These are phyloP conservation scores for Trichechus manatus DNA, from an alignment of 2,113 vertebrate genomes.

Conservation along the genomic window DNA sequence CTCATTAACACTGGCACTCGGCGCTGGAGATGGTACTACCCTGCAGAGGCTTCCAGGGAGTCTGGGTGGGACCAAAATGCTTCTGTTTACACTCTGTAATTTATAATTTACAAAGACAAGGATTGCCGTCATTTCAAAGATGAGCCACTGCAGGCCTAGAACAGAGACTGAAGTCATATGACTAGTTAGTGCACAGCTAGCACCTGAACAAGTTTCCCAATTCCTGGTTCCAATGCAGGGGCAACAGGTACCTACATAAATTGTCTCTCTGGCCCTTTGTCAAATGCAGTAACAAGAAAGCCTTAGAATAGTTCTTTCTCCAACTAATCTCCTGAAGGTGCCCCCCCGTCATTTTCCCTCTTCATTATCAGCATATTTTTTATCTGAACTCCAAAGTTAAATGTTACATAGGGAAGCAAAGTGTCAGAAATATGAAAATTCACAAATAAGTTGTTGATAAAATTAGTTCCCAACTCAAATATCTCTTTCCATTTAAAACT, in stretches of 20 bases:
- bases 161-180: conserved; percentile 38
- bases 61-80: conserved; percentile 44
- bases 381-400: conserved; percentile 38
- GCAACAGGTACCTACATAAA: not conserved
- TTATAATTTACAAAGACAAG: conserved; percentile 62
- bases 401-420: conserved; percentile 24
- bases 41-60: conserved; percentile 46
- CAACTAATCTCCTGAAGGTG: not conserved
- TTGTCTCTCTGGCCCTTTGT: not conserved
- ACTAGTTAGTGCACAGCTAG: not conserved
- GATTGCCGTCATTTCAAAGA: conserved; percentile 41
- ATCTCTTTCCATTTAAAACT: conserved; percentile 39
- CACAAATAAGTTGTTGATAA: conserved; percentile 20
- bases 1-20: conserved; percentile 30
- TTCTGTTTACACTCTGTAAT: conserved; percentile 67
- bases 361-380: conserved; percentile 13
- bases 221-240: not conserved
- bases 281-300: conserved; percentile 45
- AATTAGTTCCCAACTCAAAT: conserved; percentile 53
- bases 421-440: conserved; percentile 41
- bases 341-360: not conserved
- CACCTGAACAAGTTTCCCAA: not conserved
- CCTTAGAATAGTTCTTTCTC: conserved; percentile 18
- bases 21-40: conserved; percentile 35
- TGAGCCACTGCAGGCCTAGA: conserved; percentile 9